Evolutionary conservation across 2,888 invertebrate species (phyloP), one percentile per base, ranked within the genome.

Genomic region (Acronicta psi): DNA sequence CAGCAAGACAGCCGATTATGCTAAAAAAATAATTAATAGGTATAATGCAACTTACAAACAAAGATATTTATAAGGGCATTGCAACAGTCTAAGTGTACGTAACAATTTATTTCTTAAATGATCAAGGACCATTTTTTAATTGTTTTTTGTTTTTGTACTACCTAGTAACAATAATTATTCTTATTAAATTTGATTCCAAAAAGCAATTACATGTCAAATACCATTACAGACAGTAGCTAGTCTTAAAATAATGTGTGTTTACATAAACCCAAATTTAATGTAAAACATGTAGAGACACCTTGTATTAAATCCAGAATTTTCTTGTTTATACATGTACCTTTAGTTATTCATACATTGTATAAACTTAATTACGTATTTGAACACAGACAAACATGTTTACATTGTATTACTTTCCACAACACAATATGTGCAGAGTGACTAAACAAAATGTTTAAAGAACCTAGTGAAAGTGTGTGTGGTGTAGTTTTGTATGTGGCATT

Each of bases 401-500:
- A 37, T 45, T 57, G 59, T 63, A 59, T 54, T 41, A 52, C 69
- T 73, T 64, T 69, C 69, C 52, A 55, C 44, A 47, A 18, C 55
- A 55, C 47, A 51, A 29, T 16, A 57, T 23, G 44, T 43, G 36
- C 38, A 17, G 53, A 61, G 60, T 59, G 54, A 71, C 69, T 45
- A 58, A 52, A 50, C 64, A 60, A 41, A 58, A 53, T 52, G 46
- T 46, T 46, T 18, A 42, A 66, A 55, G 56, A 54, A 50, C 31
- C 14, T 34, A 68, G 73, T 60, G 65, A 71, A 71, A 71, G 71
- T 69, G 40, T 8, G 23, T 9, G 31, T 36, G 55, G 44, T 57
- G 63, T 64, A 20, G 38, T 51, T 49, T 34, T 44, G 37, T 58
- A 38, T 52, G 65, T 58, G 50, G 56, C 43, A 34, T n/a, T 49